Conservation (phyloP, 2,888 invertebrate species). For the Acrobasis suavella region DNA sequence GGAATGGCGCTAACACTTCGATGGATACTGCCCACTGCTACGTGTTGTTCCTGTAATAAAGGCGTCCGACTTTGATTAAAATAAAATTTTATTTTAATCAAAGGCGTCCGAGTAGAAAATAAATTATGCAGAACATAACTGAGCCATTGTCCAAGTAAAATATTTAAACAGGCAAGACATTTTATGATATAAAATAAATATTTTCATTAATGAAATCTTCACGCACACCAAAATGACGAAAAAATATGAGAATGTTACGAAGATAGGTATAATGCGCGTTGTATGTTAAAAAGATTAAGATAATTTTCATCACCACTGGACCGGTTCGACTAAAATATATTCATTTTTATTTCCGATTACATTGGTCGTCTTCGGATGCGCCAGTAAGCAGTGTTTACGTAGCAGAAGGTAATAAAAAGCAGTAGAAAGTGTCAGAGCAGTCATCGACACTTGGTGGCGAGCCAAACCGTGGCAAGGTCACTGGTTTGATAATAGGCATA, state of each 20-base stretch:
- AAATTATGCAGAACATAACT: conserved; percentile 1
- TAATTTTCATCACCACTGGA: conserved; percentile 1
- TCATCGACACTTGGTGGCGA: conserved; percentile 74
- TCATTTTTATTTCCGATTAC: neutral
- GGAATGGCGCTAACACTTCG: conserved; percentile 37
- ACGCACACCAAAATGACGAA: neutral
- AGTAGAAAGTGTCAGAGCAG: conserved; percentile 73
- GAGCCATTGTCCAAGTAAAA: neutral
- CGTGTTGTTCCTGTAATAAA: neutral
- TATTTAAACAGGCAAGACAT: neutral
- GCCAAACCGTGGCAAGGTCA: conserved; percentile 78
- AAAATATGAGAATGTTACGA: neutral
- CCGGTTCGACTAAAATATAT: neutral
- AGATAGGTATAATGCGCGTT: neutral
- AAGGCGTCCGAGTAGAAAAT: neutral
- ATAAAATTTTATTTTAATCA: too few relatives aligned
- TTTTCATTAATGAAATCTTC: neutral
- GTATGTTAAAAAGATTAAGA: conserved; percentile 1
- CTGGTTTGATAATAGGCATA: conserved; percentile 69
- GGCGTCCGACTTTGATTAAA: too few relatives aligned
- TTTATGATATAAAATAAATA: neutral
- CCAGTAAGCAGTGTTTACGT: conserved; percentile 2
- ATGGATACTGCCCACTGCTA: conserved; percentile 38
- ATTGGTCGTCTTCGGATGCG: neutral
- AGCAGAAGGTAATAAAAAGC: conserved; percentile 52